These are phyloP conservation scores for Heloderma charlesbogerti DNA, from an alignment of 2,113 vertebrate genomes.

Conservation along the genomic window DNA sequence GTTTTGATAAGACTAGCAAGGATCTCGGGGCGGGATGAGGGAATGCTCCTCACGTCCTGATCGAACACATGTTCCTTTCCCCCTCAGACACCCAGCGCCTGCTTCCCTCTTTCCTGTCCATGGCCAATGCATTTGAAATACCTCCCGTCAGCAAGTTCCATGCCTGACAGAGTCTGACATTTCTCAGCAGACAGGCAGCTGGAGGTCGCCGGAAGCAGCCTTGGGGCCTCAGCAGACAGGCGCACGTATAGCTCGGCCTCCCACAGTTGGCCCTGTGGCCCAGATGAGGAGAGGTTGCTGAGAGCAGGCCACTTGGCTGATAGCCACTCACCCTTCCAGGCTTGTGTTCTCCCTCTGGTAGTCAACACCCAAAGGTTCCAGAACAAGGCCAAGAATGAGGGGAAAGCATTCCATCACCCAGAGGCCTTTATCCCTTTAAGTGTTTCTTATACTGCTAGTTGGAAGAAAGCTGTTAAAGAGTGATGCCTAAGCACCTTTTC, in stretches of 20 bases:
- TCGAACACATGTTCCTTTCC: background rate
- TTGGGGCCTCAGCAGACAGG: background rate
- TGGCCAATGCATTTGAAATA: slow-evolving; percentile 7
- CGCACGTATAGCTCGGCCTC: background rate
- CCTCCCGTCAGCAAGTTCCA: slow-evolving; percentile 22
- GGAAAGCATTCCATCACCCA: background rate
- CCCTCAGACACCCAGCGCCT: background rate
- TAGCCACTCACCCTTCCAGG: background rate
- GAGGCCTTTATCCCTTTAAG: background rate
- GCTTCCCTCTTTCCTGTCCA: background rate
- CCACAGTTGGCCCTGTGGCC: slow-evolving; percentile 4
- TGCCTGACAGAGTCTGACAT: slow-evolving; percentile 13
- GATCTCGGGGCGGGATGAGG: background rate
- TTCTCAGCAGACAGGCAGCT: slow-evolving; percentile 2
- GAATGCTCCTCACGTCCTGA: background rate
- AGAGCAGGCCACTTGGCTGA: background rate
- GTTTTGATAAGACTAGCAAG: background rate
- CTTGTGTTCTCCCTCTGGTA: background rate
- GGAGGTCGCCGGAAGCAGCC: background rate
- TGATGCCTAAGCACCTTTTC: background rate
- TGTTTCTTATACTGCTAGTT: background rate
- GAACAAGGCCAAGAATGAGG: background rate
- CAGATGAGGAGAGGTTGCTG: background rate
- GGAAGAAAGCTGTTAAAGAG: background rate
- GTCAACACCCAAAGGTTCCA: background rate